Percentiles rank a stretch among this genome's conserved stretches.
These are phyloP conservation scores for Metopia argyrocephala DNA, from an alignment of 2,888 invertebrate species.

Conservation along the genomic window DNA sequence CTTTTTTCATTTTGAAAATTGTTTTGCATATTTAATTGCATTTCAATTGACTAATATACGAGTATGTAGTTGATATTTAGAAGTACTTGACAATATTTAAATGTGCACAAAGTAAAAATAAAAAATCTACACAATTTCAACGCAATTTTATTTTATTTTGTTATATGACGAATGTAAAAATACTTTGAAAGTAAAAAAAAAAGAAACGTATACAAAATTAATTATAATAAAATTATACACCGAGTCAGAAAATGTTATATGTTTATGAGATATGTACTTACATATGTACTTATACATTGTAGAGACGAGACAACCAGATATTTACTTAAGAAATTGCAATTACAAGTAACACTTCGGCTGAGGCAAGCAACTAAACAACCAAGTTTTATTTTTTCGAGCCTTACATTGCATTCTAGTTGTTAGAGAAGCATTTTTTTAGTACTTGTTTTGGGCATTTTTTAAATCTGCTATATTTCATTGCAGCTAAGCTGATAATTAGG, in stretches of 20 bases:
- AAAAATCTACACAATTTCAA: not conserved
- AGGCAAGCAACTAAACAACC: too few species aligned
- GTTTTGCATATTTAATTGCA: not conserved
- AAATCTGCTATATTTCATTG: too few species aligned
- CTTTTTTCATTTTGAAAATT: not conserved
- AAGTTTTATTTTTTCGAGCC: too few species aligned
- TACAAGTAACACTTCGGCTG: too few species aligned
- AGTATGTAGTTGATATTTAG: too few species aligned
- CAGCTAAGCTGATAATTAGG: too few species aligned
- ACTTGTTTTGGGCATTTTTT: too few species aligned
- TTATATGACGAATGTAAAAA: not conserved
- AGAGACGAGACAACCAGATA: too few species aligned
- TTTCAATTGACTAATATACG: not conserved
- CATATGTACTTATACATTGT: not conserved
- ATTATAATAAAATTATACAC: not conserved
- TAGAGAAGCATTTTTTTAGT: too few species aligned
- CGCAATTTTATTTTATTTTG: not conserved
- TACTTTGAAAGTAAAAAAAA: not conserved
- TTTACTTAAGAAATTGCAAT: too few species aligned
- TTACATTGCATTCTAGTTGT: too few species aligned
- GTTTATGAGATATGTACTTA: not conserved
- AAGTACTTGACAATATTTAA: not conserved
- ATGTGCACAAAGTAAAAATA: not conserved
- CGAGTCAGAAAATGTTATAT: not conserved
- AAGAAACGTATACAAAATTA: not conserved